These are phyloP conservation scores for Bos javanicus DNA, from an alignment of 2,113 vertebrate species.

Conservation along the genomic window DNA sequence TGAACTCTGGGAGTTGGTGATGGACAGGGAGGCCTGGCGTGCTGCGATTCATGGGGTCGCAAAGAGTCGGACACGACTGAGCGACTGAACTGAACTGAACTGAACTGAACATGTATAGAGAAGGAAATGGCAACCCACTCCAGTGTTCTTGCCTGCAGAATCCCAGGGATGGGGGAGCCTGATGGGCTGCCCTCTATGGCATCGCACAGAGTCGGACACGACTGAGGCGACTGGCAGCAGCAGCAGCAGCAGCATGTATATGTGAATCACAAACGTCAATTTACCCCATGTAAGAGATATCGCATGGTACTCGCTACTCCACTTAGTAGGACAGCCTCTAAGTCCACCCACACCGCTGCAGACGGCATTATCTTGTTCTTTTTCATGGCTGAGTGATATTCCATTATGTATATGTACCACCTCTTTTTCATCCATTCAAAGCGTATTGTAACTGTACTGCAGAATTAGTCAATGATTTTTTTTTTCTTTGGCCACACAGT, in stretches of 20 bases:
- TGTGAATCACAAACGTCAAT: not conserved
- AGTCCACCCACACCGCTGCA: not conserved
- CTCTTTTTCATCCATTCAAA: not conserved
- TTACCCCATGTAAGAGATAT: not conserved
- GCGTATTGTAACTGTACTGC: not conserved
- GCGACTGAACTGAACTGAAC: too few relatives aligned
- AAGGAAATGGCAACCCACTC: too few relatives aligned
- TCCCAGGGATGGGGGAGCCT: too few relatives aligned
- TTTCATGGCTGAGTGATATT: not conserved
- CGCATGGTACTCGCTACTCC: not conserved
- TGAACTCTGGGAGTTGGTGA: too few relatives aligned
- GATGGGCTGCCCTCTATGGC: too few relatives aligned
- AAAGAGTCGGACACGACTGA: too few relatives aligned
- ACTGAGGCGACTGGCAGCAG: too few relatives aligned
- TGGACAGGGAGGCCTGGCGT: too few relatives aligned
- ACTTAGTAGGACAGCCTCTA: not conserved
- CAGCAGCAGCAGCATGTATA: not conserved
- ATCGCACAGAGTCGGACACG: too few relatives aligned
- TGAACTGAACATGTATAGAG: too few relatives aligned
- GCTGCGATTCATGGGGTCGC: too few relatives aligned
- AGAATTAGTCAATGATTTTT: not conserved
- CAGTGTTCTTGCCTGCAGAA: too few relatives aligned
- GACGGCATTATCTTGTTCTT: not conserved
- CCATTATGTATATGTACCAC: accelerated
- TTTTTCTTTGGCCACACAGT: accelerated